These are phyloP conservation scores for Tyrophagus putrescentiae DNA, from an alignment of 1,140 invertebrate genomes.

Conservation along the genomic window DNA sequence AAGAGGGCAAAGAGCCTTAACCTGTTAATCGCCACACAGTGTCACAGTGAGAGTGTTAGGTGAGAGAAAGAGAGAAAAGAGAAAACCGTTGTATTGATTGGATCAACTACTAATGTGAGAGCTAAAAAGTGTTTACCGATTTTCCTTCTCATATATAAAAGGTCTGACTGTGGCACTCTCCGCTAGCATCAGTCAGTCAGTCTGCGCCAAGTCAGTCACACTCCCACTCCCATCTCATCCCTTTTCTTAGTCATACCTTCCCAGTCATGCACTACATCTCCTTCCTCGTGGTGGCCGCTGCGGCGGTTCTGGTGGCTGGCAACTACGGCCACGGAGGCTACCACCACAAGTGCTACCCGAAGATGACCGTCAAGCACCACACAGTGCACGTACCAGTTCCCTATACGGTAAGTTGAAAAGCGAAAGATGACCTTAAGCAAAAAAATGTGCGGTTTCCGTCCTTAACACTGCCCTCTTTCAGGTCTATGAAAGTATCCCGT, in stretches of 20 bases:
- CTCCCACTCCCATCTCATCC: not conserved
- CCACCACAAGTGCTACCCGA: not conserved
- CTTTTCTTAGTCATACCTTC: not conserved
- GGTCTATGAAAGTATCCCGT: constrained; percentile 9
- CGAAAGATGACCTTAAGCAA: no score
- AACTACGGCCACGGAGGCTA: not conserved
- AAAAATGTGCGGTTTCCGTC: no score
- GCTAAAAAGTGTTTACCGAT: no score
- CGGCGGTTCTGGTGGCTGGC: not conserved
- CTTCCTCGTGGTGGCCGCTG: not conserved
- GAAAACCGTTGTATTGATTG: no score
- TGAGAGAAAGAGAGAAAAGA: no score
- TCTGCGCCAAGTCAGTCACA: not conserved
- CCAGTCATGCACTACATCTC: not conserved
- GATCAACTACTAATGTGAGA: no score
- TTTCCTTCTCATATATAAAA: no score
- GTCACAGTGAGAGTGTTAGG: no score
- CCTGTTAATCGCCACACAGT: no score
- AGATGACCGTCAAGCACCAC: constrained; percentile 3
- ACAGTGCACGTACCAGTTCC: not conserved
- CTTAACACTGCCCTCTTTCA: no score
- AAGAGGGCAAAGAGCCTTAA: no score
- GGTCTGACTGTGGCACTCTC: not conserved
- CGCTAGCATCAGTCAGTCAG: not conserved
- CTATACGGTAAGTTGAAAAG: no score